These are phyloP conservation scores for Crocodylus rhombifer DNA, from an alignment of 2,797 vertebrate genomes.

Conservation along the genomic window DNA sequence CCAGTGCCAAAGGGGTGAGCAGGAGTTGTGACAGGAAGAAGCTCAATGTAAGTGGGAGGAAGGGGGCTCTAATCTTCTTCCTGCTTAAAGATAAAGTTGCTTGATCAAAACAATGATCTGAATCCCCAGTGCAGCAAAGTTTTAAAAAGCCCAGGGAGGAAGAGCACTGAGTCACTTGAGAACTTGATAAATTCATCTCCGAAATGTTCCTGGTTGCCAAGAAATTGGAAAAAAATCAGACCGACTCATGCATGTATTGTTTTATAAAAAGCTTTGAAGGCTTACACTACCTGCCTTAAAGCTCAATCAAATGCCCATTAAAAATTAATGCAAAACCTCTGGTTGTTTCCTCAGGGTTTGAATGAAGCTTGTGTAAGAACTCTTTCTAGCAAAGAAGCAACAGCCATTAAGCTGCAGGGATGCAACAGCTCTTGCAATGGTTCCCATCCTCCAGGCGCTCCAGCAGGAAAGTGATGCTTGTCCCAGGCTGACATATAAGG, in stretches of 20 bases:
- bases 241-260: conserved; percentile 57
- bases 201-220: background rate
- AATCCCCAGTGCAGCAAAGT: background rate
- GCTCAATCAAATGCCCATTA: background rate
- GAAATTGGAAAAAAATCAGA: conserved; percentile 28
- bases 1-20: background rate
- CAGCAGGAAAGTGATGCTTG: too few species aligned
- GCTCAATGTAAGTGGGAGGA: background rate
- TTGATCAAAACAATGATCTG: background rate
- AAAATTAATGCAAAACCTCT: background rate
- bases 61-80: background rate
- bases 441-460: too few species aligned
- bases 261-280: conserved; percentile 44
- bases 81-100: background rate
- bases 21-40: background rate
- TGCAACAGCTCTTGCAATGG: background rate
- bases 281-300: background rate
- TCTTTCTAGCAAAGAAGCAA: background rate
- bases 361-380: background rate
- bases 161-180: conserved; percentile 41
- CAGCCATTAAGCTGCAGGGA: background rate
- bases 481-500: too few species aligned
- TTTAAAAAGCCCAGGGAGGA: conserved; percentile 29
- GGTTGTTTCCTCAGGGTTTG: background rate
- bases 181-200: conserved; percentile 51